Percentiles rank a stretch among this genome's conserved stretches.
Conservation (phyloP, 2,797 vertebrate genomes). For the Hybognathus amarus region DNA sequence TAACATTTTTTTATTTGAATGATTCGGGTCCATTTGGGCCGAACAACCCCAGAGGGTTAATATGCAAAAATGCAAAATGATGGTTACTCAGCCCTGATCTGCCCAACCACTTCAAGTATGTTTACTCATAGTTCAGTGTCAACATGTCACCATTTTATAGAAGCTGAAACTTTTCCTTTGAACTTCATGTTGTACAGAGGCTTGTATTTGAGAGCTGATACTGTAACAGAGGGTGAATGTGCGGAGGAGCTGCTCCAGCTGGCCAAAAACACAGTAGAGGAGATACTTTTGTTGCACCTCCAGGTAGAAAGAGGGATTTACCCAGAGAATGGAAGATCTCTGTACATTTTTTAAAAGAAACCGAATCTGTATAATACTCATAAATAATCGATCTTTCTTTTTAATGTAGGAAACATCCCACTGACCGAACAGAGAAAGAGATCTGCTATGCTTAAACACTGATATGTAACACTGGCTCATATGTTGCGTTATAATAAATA, state of each 20-base stretch:
- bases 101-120: not conserved
- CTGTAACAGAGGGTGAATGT: constrained; percentile 81
- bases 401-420: constrained; percentile 89
- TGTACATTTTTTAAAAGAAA: not conserved
- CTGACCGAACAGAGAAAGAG: constrained; percentile 80
- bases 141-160: not conserved
- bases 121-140: not conserved
- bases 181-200: constrained; percentile 69
- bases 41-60: no score
- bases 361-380: not conserved
- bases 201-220: constrained; percentile 85
- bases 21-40: no score
- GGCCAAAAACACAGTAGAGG: constrained; percentile 83
- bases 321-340: not conserved
- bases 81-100: not conserved
- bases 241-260: constrained; percentile 83
- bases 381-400: constrained; percentile 24
- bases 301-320: constrained; percentile 77
- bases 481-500: constrained; percentile 11
- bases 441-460: constrained; percentile 68
- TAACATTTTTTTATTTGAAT: no score
- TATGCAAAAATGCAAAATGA: not conserved
- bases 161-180: constrained; percentile 32
- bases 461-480: not conserved
- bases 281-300: constrained; percentile 94